These are phyloP conservation scores for Candoia aspera DNA, from an alignment of 2,113 vertebrate species.

Conservation along the genomic window DNA sequence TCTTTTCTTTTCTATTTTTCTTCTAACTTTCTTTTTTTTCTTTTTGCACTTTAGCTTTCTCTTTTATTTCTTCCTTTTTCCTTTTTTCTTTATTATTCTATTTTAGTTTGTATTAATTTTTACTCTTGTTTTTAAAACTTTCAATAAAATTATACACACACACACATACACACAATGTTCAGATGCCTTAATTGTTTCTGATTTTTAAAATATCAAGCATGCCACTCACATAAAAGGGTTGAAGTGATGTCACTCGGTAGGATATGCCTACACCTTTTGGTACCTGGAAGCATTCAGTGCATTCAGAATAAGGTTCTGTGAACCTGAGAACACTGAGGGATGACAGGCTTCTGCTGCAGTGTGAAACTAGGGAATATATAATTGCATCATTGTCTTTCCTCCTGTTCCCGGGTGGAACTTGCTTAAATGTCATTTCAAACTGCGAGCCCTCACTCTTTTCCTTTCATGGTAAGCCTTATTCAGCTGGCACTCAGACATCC, in stretches of 20 bases:
- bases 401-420: constrained; percentile 84
- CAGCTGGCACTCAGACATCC: constrained; percentile 80
- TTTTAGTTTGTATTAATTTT: neutral
- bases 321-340: constrained; percentile 45
- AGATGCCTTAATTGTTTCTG: neutral
- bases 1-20: neutral
- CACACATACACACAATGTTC: neutral
- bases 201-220: neutral
- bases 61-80: neutral
- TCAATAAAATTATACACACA: neutral
- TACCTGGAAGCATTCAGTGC: constrained; percentile 32
- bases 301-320: neutral
- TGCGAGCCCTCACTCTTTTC: constrained; percentile 72
- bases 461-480: constrained; percentile 66
- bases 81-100: neutral
- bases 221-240: neutral
- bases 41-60: neutral
- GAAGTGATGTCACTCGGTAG: neutral
- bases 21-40: neutral
- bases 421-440: constrained; percentile 90
- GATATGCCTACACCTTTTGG: neutral
- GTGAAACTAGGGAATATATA: constrained; percentile 76
- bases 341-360: constrained; percentile 58
- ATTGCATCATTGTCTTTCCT: constrained; percentile 86
- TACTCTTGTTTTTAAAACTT: neutral